Conservation (phyloP, 2,888 invertebrate species). For the Acrocera orbiculus region DNA sequence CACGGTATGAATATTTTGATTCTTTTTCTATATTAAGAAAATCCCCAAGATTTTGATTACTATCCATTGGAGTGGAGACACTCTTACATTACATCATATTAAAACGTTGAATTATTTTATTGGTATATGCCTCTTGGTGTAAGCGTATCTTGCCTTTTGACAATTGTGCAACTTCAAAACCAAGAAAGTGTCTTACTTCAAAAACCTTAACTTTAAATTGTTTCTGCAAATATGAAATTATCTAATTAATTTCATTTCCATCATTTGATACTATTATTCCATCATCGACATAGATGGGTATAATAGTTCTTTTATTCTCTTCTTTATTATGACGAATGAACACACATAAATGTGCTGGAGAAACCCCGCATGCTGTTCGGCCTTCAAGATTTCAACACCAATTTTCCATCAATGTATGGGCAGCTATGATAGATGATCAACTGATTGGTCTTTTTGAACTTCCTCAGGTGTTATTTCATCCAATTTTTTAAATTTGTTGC, state of each 20-base stretch:
- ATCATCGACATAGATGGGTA: no score
- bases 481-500: no score
- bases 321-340: constrained; percentile 12
- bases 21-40: background rate
- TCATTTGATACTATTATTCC: constrained; percentile 12
- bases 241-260: constrained; percentile 6
- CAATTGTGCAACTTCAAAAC: constrained; percentile 6
- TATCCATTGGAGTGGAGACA: constrained; percentile 9
- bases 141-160: constrained; percentile 8
- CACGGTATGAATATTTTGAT: constrained; percentile 11
- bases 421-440: constrained; percentile 10
- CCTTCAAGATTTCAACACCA: constrained; percentile 15
- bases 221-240: constrained; percentile 6
- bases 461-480: no score
- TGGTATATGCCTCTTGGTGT: constrained; percentile 9
- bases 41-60: background rate
- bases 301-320: constrained; percentile 10
- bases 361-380: constrained; percentile 12
- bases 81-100: constrained; percentile 7
- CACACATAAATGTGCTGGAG: constrained; percentile 16
- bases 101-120: constrained; percentile 10
- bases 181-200: constrained; percentile 10
- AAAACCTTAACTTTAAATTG: constrained; percentile 9
- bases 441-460: no score
- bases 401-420: no score